Evolutionary conservation across 2,113 vertebrate genomes (phyloP).

Genomic region (Myrmecobius fasciatus): DNA sequence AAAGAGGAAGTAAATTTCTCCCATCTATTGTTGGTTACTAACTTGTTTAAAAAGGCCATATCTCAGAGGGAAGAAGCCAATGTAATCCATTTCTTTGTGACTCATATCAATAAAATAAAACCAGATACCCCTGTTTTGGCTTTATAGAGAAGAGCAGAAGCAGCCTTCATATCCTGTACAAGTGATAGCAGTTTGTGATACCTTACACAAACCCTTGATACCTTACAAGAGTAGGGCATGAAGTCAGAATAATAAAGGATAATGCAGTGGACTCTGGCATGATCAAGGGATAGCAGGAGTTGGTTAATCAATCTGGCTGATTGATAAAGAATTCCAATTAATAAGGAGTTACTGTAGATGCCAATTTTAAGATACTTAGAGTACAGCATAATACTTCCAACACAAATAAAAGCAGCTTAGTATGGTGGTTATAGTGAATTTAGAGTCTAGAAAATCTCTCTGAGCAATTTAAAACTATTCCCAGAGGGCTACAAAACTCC

Average conservation of each 20-base stretch:
- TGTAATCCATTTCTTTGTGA: background rate
- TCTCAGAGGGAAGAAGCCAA: background rate
- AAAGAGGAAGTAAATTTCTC: background rate
- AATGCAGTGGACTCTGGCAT: background rate
- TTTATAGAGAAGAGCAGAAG: background rate
- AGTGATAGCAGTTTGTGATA: background rate
- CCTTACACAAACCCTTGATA: background rate
- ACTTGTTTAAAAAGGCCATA: slow-evolving; percentile 16
- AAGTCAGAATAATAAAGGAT: too few relatives aligned
- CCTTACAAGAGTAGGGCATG: background rate
- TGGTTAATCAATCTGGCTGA: background rate
- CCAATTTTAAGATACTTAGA: background rate
- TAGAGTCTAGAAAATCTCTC: background rate
- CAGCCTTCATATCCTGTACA: background rate
- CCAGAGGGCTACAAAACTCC: too few relatives aligned
- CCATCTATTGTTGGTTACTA: slow-evolving; percentile 9
- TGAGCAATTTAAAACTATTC: too few relatives aligned
- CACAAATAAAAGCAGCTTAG: background rate
- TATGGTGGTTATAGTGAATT: background rate
- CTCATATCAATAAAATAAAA: background rate
- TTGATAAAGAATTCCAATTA: background rate
- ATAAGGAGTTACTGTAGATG: background rate
- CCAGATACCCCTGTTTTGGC: background rate
- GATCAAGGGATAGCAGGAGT: too few relatives aligned
- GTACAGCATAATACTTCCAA: background rate